phyloP scores from a whole-genome alignment of 2,113 vertebrate species.

The Ciconia maguari region DNA sequence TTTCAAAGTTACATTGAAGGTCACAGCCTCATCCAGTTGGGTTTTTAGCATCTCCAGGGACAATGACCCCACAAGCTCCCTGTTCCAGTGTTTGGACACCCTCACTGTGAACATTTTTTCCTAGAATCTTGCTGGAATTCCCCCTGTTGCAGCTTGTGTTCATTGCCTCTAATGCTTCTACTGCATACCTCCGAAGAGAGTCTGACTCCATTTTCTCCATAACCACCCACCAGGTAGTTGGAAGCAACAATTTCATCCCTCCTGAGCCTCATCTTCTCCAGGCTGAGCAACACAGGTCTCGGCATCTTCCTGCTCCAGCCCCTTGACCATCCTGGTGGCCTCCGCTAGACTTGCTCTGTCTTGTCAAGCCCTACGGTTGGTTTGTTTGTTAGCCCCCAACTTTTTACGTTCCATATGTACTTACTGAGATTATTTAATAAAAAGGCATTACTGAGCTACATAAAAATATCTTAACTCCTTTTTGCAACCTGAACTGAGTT shows the following conservation, averaged over 20 bases:
- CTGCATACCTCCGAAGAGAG: neutral
- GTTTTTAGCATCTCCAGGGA: neutral
- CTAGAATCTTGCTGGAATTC: neutral
- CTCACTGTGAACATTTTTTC: neutral
- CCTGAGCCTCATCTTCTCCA: neutral
- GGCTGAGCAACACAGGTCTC: neutral
- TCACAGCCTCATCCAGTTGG: neutral
- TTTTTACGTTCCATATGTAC: rapidly evolving
- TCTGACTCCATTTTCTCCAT: neutral
- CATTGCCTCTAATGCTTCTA: neutral
- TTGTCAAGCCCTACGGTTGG: neutral
- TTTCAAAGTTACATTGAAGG: neutral
- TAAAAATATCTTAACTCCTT: neutral
- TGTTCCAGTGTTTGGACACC: neutral
- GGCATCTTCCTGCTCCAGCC: neutral
- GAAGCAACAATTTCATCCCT: neutral
- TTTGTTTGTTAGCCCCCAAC: neutral
- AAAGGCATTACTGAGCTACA: neutral
- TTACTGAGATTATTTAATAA: neutral
- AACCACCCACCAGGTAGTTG: neutral
- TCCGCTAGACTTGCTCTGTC: neutral
- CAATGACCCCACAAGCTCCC: neutral
- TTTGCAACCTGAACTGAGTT: neutral
- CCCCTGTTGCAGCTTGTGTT: neutral
- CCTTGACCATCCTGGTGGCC: neutral